Evolutionary conservation across 1,140 invertebrate genomes (phyloP).

Genomic region (Lucilia sericata): DNA sequence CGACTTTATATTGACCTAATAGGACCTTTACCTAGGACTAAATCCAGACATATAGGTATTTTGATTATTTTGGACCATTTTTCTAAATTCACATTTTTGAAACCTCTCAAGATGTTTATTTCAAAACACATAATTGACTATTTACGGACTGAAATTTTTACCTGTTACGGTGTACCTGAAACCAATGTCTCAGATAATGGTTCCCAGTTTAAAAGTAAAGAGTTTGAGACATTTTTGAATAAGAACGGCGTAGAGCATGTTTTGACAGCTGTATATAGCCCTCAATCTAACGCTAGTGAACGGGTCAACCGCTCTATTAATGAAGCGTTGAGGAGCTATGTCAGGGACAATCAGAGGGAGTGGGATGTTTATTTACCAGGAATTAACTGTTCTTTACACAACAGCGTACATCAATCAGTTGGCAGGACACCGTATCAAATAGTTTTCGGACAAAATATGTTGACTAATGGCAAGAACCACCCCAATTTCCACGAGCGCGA

Average conservation of each 20-base stretch:
- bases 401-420: not conserved
- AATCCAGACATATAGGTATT: no score
- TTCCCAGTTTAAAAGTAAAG: slow-evolving; percentile 32
- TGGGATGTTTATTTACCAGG: not conserved
- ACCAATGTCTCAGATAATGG: slow-evolving; percentile 29
- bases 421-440: slow-evolving; percentile 12
- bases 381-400: not conserved
- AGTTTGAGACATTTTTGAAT: not conserved
- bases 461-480: not conserved
- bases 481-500: no score
- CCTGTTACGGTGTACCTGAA: not conserved
- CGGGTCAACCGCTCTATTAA: not conserved
- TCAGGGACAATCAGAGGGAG: not conserved
- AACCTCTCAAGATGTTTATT: not conserved
- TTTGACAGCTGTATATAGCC: slow-evolving; percentile 17
- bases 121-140: not conserved
- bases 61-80: no score
- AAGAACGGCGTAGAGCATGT: not conserved
- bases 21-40: no score
- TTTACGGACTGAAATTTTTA: slow-evolving; percentile 21
- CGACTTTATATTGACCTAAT: not conserved
- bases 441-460: not conserved
- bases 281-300: slow-evolving; percentile 24
- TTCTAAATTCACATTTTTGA: no score
- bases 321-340: not conserved